phyloP scores from a whole-genome alignment of 2,888 invertebrate genomes.

The Adineta ricciae region DNA sequence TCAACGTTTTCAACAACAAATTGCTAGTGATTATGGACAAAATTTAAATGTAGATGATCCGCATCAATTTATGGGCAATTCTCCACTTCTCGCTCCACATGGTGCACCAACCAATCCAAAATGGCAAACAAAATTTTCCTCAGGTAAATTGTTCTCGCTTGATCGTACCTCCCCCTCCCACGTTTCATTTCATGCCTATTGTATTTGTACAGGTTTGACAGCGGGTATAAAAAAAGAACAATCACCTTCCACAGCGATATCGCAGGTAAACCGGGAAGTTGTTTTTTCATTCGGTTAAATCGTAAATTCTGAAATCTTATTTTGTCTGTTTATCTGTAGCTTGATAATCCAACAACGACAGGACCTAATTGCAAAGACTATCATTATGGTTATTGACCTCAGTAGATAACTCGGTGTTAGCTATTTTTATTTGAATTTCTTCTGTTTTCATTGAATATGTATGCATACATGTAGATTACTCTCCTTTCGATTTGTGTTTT shows the following conservation, averaged over 20 bases:
- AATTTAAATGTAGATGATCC: conserved; percentile 13
- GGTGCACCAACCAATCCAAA: conserved; percentile 11
- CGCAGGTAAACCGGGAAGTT: background rate
- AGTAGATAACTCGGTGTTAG: background rate
- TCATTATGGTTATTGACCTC: background rate
- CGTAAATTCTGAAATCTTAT: background rate
- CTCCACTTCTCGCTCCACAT: background rate
- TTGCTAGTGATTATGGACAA: background rate
- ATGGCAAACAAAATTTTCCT: conserved; percentile 13
- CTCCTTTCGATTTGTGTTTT: background rate
- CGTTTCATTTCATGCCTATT: background rate
- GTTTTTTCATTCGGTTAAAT: too few relatives aligned
- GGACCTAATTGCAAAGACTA: background rate
- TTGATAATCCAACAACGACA: background rate
- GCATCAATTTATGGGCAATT: background rate
- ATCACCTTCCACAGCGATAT: background rate
- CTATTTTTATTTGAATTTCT: background rate
- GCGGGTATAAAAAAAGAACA: background rate
- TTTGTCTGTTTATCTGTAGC: background rate
- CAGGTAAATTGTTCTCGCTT: background rate
- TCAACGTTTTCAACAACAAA: background rate
- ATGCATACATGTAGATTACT: background rate
- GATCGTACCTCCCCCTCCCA: background rate
- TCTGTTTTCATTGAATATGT: background rate
- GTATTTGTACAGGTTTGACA: background rate